Percentiles rank a stretch among this genome's conserved stretches.
Evolutionary conservation across 2,113 vertebrate species (phyloP).

Genomic region (Catharus bicknelli): DNA sequence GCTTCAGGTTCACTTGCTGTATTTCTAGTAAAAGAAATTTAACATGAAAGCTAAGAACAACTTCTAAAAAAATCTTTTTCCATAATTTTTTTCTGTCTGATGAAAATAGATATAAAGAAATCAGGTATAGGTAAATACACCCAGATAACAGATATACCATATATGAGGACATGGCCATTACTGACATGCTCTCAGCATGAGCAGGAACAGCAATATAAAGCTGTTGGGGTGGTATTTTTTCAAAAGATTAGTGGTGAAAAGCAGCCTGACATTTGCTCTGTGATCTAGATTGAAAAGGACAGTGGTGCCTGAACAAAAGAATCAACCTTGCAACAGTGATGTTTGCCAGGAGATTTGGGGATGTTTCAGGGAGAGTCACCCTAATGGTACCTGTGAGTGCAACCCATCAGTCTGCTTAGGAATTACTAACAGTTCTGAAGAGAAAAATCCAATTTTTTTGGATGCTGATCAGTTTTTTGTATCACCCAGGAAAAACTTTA

Average conservation of each 20-base stretch:
- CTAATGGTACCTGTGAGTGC: accelerated
- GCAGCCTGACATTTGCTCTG: neutral
- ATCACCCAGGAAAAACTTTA: neutral
- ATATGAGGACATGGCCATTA: neutral
- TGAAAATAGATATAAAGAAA: neutral
- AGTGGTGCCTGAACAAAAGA: neutral
- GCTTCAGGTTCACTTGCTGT: neutral
- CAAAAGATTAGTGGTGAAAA: neutral
- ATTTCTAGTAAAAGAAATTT: neutral
- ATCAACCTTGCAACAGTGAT: neutral
- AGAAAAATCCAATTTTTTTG: neutral
- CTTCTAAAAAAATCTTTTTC: neutral
- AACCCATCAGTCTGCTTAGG: neutral
- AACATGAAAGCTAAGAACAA: neutral
- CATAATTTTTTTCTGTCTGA: neutral
- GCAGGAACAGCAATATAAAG: neutral
- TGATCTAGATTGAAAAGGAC: neutral
- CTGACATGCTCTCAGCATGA: neutral
- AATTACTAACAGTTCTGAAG: neutral
- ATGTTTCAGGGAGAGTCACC: accelerated
- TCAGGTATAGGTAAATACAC: accelerated
- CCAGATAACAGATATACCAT: neutral
- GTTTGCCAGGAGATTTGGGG: neutral
- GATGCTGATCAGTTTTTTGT: neutral
- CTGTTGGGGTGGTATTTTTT: neutral